Evolutionary conservation across 30 jellyfish, hydroid and myxozoan species (phyloP).

Genomic region (Turritopsis dohrnii): DNA sequence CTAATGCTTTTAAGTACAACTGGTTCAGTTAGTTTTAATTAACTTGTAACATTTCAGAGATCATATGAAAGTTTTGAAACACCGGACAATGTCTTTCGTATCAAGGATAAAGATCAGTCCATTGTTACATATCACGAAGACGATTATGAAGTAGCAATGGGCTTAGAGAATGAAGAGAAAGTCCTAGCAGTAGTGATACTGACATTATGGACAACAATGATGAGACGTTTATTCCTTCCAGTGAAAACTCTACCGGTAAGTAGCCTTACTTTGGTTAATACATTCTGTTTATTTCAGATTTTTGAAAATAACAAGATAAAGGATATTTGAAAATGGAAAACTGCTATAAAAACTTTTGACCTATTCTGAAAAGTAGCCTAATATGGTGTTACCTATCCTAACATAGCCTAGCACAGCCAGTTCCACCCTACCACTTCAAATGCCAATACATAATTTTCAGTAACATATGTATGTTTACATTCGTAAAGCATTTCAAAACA

Average conservation of each 20-base stretch:
- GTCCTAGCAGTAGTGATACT: neutral
- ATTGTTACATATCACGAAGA: slow-evolving; percentile 26
- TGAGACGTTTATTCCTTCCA: neutral
- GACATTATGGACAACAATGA: neutral
- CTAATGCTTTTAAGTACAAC: neutral
- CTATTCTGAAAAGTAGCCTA: too few species aligned
- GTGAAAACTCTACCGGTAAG: neutral
- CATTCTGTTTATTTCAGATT: too few species aligned
- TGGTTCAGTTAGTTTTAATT: neutral
- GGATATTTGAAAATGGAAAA: too few species aligned
- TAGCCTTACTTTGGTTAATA: too few species aligned
- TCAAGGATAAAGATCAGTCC: slow-evolving; percentile 39
- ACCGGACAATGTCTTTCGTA: slow-evolving; percentile 28
- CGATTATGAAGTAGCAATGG: slow-evolving; percentile 33
- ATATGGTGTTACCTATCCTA: too few species aligned
- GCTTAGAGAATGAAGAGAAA: neutral
- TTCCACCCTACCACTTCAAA: too few species aligned
- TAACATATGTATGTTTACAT: too few species aligned
- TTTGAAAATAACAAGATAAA: too few species aligned
- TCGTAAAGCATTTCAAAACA: too few species aligned
- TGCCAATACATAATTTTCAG: too few species aligned
- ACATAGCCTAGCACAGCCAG: too few species aligned
- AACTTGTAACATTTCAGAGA: slow-evolving; percentile 13
- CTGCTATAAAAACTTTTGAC: too few species aligned
- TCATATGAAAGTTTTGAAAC: neutral